Conservation (phyloP, 1,140 invertebrate genomes). For the Bombus affinis region DNA sequence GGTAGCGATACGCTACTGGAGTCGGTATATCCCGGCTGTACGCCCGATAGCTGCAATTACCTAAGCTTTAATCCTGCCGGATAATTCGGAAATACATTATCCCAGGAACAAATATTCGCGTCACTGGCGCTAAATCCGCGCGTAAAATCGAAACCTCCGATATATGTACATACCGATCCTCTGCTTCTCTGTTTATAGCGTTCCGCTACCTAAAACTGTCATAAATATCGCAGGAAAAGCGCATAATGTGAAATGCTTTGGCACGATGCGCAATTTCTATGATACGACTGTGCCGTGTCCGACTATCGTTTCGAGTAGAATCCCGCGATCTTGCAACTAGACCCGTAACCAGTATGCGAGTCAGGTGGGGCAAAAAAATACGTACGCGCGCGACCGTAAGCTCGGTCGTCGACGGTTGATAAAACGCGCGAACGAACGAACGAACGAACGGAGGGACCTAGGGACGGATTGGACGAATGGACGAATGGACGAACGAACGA, state of each 20-base stretch:
- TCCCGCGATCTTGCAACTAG: background rate
- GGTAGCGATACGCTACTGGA: background rate
- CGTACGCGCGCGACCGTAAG: background rate
- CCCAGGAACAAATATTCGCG: constrained; percentile 36
- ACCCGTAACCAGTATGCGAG: background rate
- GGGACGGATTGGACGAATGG: constrained; percentile 6
- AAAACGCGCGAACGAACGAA: constrained; percentile 35
- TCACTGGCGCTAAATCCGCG: constrained; percentile 27
- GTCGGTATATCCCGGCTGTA: background rate
- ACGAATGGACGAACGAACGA: constrained; percentile 23
- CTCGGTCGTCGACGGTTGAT: constrained; percentile 36
- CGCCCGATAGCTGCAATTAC: constrained; percentile 20
- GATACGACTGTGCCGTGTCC: background rate
- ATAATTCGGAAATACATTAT: constrained; percentile 60
- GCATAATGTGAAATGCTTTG: background rate
- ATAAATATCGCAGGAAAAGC: background rate
- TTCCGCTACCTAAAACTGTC: background rate
- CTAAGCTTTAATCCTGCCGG: constrained; percentile 41
- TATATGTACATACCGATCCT: background rate
- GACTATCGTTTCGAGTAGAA: background rate
- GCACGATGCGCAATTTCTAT: background rate
- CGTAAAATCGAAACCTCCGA: background rate
- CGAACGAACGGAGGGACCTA: background rate
- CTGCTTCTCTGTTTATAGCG: no score
- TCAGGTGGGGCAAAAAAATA: background rate